These are phyloP conservation scores for Anisognathus igniventris DNA, from an alignment of 2,797 vertebrate genomes.

Conservation along the genomic window DNA sequence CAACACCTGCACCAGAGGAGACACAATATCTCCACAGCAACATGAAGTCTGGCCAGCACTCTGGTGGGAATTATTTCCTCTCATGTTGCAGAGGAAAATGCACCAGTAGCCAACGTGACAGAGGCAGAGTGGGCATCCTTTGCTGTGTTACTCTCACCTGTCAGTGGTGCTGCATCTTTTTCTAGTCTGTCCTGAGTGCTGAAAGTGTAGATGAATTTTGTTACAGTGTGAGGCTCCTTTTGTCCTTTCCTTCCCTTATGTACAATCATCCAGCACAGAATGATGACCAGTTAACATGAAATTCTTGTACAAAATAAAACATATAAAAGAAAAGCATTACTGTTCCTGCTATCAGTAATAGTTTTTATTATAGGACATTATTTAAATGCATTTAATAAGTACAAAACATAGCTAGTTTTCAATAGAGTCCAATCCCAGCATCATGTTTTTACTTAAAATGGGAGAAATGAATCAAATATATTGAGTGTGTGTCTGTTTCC, in stretches of 20 bases:
- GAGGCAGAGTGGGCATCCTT: not conserved
- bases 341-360: not conserved
- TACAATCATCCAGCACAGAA: not conserved
- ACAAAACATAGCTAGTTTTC: not conserved
- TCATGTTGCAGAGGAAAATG: not conserved
- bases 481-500: constrained; percentile 19
- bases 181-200: not conserved
- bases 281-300: not conserved
- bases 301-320: not conserved
- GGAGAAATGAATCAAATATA: not conserved
- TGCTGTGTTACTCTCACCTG: not conserved
- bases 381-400: not conserved
- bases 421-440: not conserved
- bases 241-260: not conserved
- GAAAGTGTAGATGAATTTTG: not conserved
- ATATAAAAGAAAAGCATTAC: not conserved
- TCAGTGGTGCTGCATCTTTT: not conserved
- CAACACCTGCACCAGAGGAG: not conserved
- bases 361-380: not conserved
- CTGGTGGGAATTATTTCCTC: not conserved
- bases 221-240: not conserved
- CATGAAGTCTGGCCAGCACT: not conserved
- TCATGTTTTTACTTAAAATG: not conserved
- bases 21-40: not conserved
- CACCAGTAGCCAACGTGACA: not conserved